These are phyloP conservation scores for Melanostoma mellinum DNA, from an alignment of 2,888 invertebrate species.

Conservation along the genomic window DNA sequence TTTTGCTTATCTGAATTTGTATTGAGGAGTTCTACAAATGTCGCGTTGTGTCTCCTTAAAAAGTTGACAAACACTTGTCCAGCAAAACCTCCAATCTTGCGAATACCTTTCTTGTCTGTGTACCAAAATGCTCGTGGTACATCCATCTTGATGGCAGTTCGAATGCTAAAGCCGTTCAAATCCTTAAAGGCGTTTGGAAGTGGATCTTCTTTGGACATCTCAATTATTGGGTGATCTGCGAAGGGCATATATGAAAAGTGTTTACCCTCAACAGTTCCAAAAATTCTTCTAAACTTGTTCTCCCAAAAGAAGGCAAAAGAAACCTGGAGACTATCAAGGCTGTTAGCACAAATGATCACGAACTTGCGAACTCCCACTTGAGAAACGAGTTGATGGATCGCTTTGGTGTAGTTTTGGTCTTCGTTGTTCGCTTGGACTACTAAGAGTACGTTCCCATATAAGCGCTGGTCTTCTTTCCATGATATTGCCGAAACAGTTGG, in stretches of 20 bases:
- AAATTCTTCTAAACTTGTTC: slow-evolving; percentile 13
- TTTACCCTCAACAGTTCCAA: slow-evolving; percentile 1
- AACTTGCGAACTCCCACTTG: slow-evolving; percentile 8
- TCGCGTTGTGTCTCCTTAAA: slow-evolving; percentile 1
- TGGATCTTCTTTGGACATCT: neutral
- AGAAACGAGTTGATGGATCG: neutral
- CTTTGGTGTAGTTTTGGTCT: neutral
- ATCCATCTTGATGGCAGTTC: neutral
- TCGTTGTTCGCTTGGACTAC: neutral
- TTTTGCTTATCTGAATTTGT: neutral
- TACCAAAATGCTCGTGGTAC: slow-evolving; percentile 18
- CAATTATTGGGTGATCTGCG: neutral
- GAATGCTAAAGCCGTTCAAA: slow-evolving; percentile 4
- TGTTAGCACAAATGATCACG: neutral
- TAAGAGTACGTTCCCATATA: neutral
- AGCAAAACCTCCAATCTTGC: slow-evolving; percentile 8
- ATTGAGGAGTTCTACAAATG: neutral
- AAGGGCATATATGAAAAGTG: slow-evolving; percentile 7
- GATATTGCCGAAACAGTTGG: neutral
- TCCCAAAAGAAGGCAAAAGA: slow-evolving; percentile 18
- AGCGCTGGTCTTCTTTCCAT: neutral
- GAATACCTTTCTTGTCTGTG: neutral
- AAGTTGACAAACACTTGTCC: neutral
- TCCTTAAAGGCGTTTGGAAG: neutral
- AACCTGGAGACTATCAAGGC: neutral